phyloP scores from a whole-genome alignment of 2,888 invertebrate species.

The Pachymerium ferrugineum region DNA sequence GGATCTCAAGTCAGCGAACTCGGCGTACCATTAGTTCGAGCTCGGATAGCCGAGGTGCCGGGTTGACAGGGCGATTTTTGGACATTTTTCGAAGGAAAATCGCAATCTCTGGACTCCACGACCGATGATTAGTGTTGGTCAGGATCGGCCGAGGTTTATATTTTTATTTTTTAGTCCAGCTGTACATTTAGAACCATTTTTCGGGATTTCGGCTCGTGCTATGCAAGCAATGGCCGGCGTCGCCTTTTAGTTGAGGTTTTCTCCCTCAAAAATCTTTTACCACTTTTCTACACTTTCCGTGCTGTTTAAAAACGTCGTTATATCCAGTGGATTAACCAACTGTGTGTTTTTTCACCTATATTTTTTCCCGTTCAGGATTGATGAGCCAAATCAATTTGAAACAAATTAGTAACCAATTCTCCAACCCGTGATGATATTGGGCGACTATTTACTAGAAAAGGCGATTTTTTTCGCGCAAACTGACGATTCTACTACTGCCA shows the following conservation, averaged over 20 bases:
- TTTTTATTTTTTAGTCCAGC: background rate
- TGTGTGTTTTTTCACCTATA: background rate
- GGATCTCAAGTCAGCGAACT: background rate
- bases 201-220: background rate
- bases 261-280: background rate
- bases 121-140: constrained; percentile 19
- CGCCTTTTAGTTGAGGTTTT: constrained; percentile 17
- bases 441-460: background rate
- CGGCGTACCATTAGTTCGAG: background rate
- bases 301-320: constrained; percentile 9
- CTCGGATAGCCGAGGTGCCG: constrained; percentile 24
- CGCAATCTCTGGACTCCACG: background rate
- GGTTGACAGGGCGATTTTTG: constrained; percentile 10
- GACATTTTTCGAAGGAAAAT: background rate
- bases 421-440: constrained; percentile 24
- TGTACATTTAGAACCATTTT: background rate
- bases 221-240: constrained; percentile 11
- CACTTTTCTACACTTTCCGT: background rate
- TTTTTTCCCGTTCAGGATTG: background rate
- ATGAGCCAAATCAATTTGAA: background rate
- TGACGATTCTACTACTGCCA: background rate
- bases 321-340: background rate
- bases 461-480: constrained; percentile 19
- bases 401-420: background rate
- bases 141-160: constrained; percentile 15